Evolutionary conservation across 2,797 vertebrate species (phyloP).

Genomic region (Varecia variegata): DNA sequence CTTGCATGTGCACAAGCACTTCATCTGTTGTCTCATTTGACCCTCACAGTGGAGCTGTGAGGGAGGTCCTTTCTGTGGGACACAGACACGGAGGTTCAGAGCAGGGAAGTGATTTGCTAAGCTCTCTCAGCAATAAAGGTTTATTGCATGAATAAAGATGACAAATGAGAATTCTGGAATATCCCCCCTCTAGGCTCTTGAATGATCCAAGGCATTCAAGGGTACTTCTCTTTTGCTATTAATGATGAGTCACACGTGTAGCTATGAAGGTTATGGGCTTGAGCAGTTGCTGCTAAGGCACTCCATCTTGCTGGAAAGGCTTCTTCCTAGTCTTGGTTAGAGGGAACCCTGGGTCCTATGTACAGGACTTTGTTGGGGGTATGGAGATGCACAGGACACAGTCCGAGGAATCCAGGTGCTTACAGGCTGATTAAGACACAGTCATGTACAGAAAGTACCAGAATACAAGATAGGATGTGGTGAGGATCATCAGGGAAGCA

Average conservation of each 20-base stretch:
- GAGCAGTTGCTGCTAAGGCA: background rate
- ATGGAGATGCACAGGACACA: background rate
- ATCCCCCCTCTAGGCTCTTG: background rate
- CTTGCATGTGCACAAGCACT: background rate
- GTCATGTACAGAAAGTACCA: background rate
- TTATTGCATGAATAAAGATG: background rate
- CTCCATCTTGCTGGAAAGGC: background rate
- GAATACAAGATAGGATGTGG: background rate
- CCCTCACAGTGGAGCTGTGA: background rate
- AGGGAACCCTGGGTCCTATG: background rate
- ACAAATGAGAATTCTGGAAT: constrained; percentile 24
- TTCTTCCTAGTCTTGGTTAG: background rate
- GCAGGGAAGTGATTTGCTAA: background rate
- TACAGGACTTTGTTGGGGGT: background rate
- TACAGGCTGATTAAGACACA: background rate
- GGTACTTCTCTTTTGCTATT: background rate
- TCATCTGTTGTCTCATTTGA: background rate
- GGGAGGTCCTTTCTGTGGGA: background rate
- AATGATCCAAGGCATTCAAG: background rate
- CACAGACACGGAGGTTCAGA: background rate
- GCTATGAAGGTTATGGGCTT: background rate
- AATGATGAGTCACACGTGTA: background rate
- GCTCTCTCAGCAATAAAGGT: background rate
- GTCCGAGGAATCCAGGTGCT: background rate
- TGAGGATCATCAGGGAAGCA: constrained; percentile 9